Evolutionary conservation across 2,113 vertebrate genomes (phyloP).

Genomic region (Aplodontia rufa): DNA sequence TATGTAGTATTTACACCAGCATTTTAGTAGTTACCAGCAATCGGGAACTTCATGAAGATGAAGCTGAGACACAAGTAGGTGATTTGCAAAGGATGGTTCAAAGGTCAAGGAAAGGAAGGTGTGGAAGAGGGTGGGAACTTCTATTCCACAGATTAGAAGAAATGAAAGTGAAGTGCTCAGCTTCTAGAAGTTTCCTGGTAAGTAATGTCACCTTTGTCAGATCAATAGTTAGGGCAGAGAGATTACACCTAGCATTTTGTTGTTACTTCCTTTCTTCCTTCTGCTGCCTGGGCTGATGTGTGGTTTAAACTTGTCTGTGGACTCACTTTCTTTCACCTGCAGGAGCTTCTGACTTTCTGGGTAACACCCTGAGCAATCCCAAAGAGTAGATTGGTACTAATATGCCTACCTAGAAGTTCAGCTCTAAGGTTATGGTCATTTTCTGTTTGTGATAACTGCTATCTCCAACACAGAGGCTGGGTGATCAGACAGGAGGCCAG

Average conservation of each 20-base stretch:
- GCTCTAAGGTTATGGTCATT: not conserved
- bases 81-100: not conserved
- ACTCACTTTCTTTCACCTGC: not conserved
- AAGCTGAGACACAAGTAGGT: not conserved
- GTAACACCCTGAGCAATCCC: not conserved
- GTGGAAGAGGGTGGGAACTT: not conserved
- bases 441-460: not conserved
- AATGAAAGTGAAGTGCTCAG: not conserved
- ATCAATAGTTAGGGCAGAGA: not conserved
- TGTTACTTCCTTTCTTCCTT: not conserved
- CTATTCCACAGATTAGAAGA: not conserved
- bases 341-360: not conserved
- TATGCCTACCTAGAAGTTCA: not conserved
- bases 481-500: not conserved
- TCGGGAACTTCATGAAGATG: not conserved
- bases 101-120: not conserved
- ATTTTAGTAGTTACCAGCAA: not conserved
- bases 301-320: not conserved
- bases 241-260: not conserved
- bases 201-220: not conserved
- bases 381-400: not conserved
- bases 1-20: not conserved
- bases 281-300: too few species aligned
- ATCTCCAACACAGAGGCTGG: not conserved
- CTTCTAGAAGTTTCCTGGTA: not conserved